Evolutionary conservation across 1,140 invertebrate genomes (phyloP), one percentile per base, ranked within the genome.

Genomic region (Danaus melanippus): DNA sequence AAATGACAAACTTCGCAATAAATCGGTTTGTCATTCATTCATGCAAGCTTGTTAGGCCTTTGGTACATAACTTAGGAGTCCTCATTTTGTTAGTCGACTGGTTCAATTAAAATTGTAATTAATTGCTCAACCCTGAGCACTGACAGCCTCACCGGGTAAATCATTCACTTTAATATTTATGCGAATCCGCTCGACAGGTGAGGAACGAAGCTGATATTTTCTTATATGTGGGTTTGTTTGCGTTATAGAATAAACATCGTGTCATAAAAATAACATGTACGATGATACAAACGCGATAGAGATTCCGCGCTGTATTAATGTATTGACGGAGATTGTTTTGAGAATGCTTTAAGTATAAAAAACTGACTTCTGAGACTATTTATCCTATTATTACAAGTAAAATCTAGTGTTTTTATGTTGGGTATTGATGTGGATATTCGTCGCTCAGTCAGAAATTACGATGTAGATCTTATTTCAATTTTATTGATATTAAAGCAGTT

Each of bases 31-130:
- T 50, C 47, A 50, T 50, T 59, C 45, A 50, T 32, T 32, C 52
- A 59, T 50, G 40, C 50, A 50, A 46, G 46, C 17, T 41, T 40
- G 32, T 56, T 55, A 55, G 48, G 40, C 12, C 12, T 60, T 59
- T 47, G 55, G 49, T 60, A 49, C 43, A 60, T 50, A 50, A 60
- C 48, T 60, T 55, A 60, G 44, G 59, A 58, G 59, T 67, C 53
- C 60, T 59, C 60, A 64, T 70, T 77, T 69, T 66, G 72, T 69
- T 57, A 71, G 66, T 73, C 60, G 73, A 74, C 77, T 67, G 64
- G 67, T 77, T 79, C 77, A 81, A 85, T 85, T 83, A 85, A 85
- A 79, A 78, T 69, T 73, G 66, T 79, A 83, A 85, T 83, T 85
- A 81, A 85, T 83, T 80, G 78, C 74, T 73, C 53, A 55, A 60